Evolutionary conservation across 2,888 invertebrate species (phyloP).

Genomic region (Nysson spinosus): DNA sequence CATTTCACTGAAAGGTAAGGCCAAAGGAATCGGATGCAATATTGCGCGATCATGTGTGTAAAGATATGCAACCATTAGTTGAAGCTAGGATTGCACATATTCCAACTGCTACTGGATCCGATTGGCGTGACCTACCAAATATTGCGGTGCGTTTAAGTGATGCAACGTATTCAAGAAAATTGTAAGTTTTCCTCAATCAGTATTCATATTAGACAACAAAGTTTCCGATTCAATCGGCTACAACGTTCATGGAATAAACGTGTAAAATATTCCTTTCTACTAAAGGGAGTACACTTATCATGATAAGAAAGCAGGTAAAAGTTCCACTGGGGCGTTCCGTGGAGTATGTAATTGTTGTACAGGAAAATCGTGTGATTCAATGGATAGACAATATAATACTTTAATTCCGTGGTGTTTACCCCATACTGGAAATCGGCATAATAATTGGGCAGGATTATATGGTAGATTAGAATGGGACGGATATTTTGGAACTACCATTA

Average conservation of each 20-base stretch:
- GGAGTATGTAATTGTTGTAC: slow-evolving; percentile 89
- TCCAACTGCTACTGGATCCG: slow-evolving; percentile 86
- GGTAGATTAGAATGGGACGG: slow-evolving; percentile 90
- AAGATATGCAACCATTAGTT: slow-evolving; percentile 89
- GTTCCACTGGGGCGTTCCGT: slow-evolving; percentile 78
- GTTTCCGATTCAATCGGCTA: background rate
- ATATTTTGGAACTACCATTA: slow-evolving; percentile 90
- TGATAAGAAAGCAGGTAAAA: slow-evolving; percentile 79
- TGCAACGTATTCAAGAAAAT: slow-evolving; percentile 82
- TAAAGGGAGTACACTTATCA: slow-evolving; percentile 79
- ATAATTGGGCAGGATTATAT: slow-evolving; percentile 92
- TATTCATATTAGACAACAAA: background rate
- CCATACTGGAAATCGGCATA: slow-evolving; percentile 92
- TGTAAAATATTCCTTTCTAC: background rate
- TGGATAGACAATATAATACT: slow-evolving; percentile 88
- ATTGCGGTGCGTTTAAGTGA: slow-evolving; percentile 84
- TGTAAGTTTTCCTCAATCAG: slow-evolving; percentile 75
- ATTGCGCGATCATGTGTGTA: slow-evolving; percentile 88
- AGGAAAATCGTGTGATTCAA: slow-evolving; percentile 82
- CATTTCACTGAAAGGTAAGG: slow-evolving; percentile 78
- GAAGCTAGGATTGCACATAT: slow-evolving; percentile 87
- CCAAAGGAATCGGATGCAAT: slow-evolving; percentile 80
- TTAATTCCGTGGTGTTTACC: slow-evolving; percentile 93
- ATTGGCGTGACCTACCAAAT: slow-evolving; percentile 93
- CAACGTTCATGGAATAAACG: background rate